Evolutionary conservation across 2,113 vertebrate species (phyloP), one percentile per base, ranked within the genome.

Genomic region (Cyphotilapia sp.): DNA sequence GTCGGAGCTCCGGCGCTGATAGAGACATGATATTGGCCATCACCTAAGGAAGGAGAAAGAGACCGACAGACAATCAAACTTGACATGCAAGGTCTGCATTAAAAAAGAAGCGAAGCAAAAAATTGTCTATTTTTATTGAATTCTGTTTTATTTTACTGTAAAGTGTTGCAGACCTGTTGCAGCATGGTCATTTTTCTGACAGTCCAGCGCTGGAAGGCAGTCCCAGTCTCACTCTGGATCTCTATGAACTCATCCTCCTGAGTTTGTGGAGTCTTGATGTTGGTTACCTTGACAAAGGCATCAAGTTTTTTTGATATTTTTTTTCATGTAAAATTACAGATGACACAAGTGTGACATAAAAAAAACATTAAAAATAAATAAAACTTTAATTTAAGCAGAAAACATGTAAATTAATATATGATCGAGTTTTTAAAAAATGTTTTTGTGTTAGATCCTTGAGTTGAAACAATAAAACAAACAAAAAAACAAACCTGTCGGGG

Each of bases 191-290:
- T 96, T 38, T 98, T 96, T 92, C 99, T 96, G 94, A 99, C 98
- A 49, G 98, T 96, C 97, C 98, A 99, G 54, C 99, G 97, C 93
- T 99, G 98, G 93, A 99, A 99, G 95, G 98, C 98, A 1, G 98
- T 99, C 7, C 98, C 98, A 3, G 98, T 99, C n/a, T 98, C 97
- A 81, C 98, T 99, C 93, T 99, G 98, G 89, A 99, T 99, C 97
- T 99, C 99, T 83, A 99, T 99, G 89, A 99, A 99, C 90, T 99
- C 98, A 42, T 99, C 98, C 14, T 98, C 96, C 94, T 99, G 97
- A 16, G 95, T 95, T 92, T 98, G 97, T 45, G 98, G 97, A 31
- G 97, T 98, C 95, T 99, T 99, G 80, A 99, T 98, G 82, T 98
- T 97, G 78, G 98, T 97, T 57, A 98, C 97, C 99, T 99, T 82